Conservation (phyloP, 2,888 invertebrate genomes). For the Harpagoxenus sublaevis region DNA sequence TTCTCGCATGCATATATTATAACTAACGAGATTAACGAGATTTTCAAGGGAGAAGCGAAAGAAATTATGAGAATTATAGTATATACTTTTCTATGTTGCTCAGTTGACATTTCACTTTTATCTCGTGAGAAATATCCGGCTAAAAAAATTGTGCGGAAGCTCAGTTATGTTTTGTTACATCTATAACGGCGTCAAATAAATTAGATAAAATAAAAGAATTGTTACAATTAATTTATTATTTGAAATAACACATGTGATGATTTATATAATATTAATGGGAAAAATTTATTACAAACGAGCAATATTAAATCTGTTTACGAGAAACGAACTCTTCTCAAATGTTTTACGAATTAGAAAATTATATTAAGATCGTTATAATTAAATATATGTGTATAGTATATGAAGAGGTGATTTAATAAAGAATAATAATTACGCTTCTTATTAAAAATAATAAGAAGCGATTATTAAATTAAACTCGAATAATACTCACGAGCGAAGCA, state of each 20-base stretch:
- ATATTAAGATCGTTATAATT: not conserved
- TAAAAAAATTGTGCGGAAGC: slow-evolving; percentile 1
- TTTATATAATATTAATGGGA: not conserved
- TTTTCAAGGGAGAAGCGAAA: slow-evolving; percentile 35
- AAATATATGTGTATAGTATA: not conserved
- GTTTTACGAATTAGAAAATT: not conserved
- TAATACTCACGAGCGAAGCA: not conserved
- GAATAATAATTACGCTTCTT: not conserved
- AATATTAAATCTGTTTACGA: not conserved
- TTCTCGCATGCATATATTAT: slow-evolving; percentile 57
- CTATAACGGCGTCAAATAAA: slow-evolving; percentile 6
- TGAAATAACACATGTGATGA: not conserved
- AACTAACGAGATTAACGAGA: slow-evolving; percentile 50
- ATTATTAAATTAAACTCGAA: slow-evolving; percentile 56
- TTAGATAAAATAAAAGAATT: slow-evolving; percentile 7
- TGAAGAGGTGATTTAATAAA: not conserved
- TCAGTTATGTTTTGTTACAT: not conserved
- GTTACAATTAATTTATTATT: slow-evolving; percentile 8
- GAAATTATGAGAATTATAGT: slow-evolving; percentile 26
- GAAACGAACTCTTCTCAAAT: not conserved
- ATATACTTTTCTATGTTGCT: slow-evolving; percentile 5
- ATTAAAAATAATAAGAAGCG: slow-evolving; percentile 33
- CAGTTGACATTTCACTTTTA: slow-evolving; percentile 29
- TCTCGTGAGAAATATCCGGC: slow-evolving; percentile 23
- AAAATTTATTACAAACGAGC: not conserved